These are phyloP conservation scores for Archaeoteleia sp. DNA, from an alignment of 2,888 invertebrate genomes.

Conservation along the genomic window DNA sequence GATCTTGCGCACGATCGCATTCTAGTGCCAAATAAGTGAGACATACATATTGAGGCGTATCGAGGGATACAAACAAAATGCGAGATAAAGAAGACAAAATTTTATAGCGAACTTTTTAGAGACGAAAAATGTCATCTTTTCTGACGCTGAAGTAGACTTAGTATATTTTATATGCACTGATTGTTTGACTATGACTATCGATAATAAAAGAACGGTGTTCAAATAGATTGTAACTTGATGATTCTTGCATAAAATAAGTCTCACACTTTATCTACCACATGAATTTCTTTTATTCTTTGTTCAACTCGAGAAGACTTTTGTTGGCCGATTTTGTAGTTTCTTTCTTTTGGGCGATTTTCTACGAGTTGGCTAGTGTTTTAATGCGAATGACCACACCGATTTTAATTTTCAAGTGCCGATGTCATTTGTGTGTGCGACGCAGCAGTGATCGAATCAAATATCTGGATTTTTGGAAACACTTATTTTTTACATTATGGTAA, in stretches of 20 bases:
- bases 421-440: no score
- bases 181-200: slow-evolving; percentile 74
- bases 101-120: slow-evolving; percentile 74
- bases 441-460: no score
- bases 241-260: slow-evolving; percentile 40
- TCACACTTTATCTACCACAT: not conserved
- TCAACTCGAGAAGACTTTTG: no score
- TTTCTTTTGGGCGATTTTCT: no score
- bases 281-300: no score
- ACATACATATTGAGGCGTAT: slow-evolving; percentile 59
- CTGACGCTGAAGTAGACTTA: slow-evolving; percentile 75
- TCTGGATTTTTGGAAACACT: no score
- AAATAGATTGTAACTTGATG: slow-evolving; percentile 69
- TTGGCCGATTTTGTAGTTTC: no score
- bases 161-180: slow-evolving; percentile 75
- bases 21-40: slow-evolving; percentile 75
- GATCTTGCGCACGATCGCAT: slow-evolving; percentile 60
- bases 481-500: no score
- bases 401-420: no score
- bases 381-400: no score
- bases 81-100: slow-evolving; percentile 60
- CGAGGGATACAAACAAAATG: slow-evolving; percentile 31
- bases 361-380: no score
- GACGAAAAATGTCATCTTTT: slow-evolving; percentile 65
- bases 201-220: slow-evolving; percentile 75